Conservation (phyloP, 35 echinoderm and acorn worm genomes). For the Ptychodera flava region DNA sequence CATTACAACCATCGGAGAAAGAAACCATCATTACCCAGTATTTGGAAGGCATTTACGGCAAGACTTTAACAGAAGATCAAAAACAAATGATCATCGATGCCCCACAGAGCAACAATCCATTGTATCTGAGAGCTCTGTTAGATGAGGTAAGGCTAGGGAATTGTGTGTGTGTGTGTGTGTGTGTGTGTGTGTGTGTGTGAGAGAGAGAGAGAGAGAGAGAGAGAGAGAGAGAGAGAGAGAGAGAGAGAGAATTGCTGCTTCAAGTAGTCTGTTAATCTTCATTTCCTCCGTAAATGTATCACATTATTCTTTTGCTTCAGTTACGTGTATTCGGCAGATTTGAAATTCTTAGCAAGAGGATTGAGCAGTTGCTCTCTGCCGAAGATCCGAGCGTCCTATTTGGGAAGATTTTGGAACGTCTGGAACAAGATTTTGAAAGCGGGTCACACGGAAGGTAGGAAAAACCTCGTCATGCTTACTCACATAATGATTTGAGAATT, state of each 20-base stretch:
- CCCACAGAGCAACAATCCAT: slow-evolving; percentile 59
- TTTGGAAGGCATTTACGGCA: slow-evolving; percentile 60
- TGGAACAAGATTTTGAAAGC: slow-evolving; percentile 72
- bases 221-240: not conserved
- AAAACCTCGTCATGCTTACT: not conserved
- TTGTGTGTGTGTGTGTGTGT: too few relatives aligned
- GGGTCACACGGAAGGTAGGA: slow-evolving; percentile 52
- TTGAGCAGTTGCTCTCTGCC: slow-evolving; percentile 65
- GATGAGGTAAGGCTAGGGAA: slow-evolving; percentile 92
- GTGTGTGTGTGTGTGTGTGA: too few relatives aligned
- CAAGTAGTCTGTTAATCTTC: too few relatives aligned
- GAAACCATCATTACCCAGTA: slow-evolving; percentile 62
- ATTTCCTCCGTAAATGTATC: too few relatives aligned
- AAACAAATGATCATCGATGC: slow-evolving; percentile 44
- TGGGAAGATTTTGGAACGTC: slow-evolving; percentile 68
- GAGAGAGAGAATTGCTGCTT: too few relatives aligned
- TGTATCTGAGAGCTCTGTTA: slow-evolving; percentile 74
- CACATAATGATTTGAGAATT: too few relatives aligned
- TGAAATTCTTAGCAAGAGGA: slow-evolving; percentile 56
- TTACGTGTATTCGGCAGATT: slow-evolving; percentile 84
- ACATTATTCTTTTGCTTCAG: slow-evolving; percentile 47
- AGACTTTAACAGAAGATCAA: slow-evolving; percentile 70
- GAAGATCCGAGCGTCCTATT: slow-evolving; percentile 66
- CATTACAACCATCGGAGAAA: slow-evolving; percentile 52
- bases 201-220: too few relatives aligned